These are phyloP conservation scores for Oikopleura vanhoeffeni DNA, from an alignment of 23 tunicate genomes.

Conservation along the genomic window DNA sequence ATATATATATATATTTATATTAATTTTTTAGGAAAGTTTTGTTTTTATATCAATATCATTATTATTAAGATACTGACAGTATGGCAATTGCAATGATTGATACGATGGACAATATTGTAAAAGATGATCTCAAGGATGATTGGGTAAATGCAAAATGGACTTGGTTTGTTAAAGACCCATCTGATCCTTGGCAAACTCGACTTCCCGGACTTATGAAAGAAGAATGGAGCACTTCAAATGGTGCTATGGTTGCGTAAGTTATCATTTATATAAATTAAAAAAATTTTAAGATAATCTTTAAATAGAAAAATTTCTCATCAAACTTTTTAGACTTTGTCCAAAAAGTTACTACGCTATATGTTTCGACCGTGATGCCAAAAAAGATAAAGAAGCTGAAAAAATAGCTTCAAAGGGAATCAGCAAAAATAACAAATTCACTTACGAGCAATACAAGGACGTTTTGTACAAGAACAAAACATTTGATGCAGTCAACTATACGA, in stretches of 20 bases:
- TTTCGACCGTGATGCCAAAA: not conserved
- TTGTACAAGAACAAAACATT: not conserved
- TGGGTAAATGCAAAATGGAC: not conserved
- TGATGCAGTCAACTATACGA: not conserved
- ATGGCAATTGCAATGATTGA: not conserved
- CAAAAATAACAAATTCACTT: not conserved
- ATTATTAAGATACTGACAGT: not conserved
- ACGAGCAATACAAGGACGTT: not conserved
- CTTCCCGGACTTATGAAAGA: not conserved
- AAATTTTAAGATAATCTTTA: no score
- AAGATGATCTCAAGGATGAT: not conserved
- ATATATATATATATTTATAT: not conserved
- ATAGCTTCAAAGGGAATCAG: not conserved
- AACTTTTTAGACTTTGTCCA: not conserved
- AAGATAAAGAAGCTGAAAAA: not conserved
- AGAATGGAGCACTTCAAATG: not conserved
- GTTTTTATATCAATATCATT: no score
- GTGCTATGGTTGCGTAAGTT: not conserved
- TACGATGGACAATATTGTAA: not conserved
- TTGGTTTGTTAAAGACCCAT: not conserved
- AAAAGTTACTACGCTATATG: not conserved
- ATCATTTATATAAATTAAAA: not conserved
- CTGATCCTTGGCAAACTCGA: not conserved
- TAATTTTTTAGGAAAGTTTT: no score
- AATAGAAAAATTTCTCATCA: not conserved